Percentiles rank a stretch among this genome's conserved stretches.
phyloP scores from a whole-genome alignment of 2,797 vertebrate species.

The Poecilia wingei region DNA sequence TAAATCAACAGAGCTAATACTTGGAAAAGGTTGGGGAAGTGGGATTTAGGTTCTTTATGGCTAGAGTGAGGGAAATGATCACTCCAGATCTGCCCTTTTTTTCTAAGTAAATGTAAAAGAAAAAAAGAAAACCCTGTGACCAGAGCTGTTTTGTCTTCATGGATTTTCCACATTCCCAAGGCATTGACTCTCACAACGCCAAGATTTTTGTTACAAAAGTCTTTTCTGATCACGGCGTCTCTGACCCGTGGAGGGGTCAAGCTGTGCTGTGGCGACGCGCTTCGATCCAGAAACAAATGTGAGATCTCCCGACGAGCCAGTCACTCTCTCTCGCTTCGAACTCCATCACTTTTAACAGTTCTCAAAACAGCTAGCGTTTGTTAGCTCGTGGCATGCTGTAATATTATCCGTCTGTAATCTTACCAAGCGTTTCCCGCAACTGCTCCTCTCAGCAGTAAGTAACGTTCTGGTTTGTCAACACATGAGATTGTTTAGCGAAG shows the following conservation, averaged over 20 bases:
- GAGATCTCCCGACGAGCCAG: slow-evolving; percentile 19
- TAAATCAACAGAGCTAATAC: slow-evolving; percentile 59
- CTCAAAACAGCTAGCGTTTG: slow-evolving; percentile 14
- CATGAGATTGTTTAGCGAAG: slow-evolving; percentile 42
- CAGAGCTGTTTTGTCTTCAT: slow-evolving; percentile 39
- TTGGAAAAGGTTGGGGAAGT: slow-evolving; percentile 60
- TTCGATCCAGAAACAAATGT: not conserved
- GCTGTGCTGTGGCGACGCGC: slow-evolving; percentile 3
- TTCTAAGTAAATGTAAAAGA: slow-evolving; percentile 39
- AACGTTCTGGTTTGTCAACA: slow-evolving; percentile 58
- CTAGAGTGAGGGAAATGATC: slow-evolving; percentile 46
- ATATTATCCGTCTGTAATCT: slow-evolving; percentile 28
- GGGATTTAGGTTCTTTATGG: slow-evolving; percentile 59
- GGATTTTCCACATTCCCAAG: slow-evolving; percentile 21
- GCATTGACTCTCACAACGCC: not conserved
- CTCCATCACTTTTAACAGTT: slow-evolving; percentile 3
- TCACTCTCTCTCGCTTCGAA: slow-evolving; percentile 8
- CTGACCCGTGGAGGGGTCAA: slow-evolving; percentile 14
- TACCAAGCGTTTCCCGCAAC: slow-evolving; percentile 31
- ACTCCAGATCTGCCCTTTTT: slow-evolving; percentile 27
- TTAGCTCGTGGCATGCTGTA: slow-evolving; percentile 13
- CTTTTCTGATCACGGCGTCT: slow-evolving; percentile 14
- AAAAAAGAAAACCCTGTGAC: slow-evolving; percentile 29
- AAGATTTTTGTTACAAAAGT: slow-evolving; percentile 28
- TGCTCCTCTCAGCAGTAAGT: slow-evolving; percentile 33